Conservation (phyloP, 2,113 vertebrate species). For the Machaerirhynchus nigripectus region DNA sequence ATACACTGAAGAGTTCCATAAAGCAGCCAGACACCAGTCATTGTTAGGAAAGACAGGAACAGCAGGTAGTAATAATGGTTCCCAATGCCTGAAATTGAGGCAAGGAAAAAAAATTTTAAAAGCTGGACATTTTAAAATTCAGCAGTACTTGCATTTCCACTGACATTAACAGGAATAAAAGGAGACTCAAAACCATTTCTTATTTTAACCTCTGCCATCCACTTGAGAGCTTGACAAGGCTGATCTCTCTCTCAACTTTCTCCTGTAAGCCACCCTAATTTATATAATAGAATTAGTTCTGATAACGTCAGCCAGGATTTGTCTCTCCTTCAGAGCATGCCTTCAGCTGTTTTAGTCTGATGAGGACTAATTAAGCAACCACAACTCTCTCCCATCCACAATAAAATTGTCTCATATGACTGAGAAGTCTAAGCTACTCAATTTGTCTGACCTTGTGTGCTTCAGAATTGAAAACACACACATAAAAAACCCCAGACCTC, state of each 20-base stretch:
- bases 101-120: not conserved
- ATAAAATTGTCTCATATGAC: not conserved
- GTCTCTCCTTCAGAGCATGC: not conserved
- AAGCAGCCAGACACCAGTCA: constrained; percentile 81
- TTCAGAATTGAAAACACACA: not conserved
- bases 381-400: not conserved
- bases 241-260: not conserved
- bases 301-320: not conserved
- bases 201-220: not conserved
- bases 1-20: constrained; percentile 84
- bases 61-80: constrained; percentile 89
- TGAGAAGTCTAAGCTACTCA: not conserved
- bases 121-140: not conserved
- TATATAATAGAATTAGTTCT: not conserved
- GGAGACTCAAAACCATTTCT: not conserved
- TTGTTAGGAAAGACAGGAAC: constrained; percentile 78
- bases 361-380: not conserved
- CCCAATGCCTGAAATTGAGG: constrained; percentile 78
- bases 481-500: accelerated
- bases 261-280: not conserved
- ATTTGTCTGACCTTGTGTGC: not conserved
- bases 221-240: not conserved
- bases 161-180: not conserved
- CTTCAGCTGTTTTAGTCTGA: not conserved
- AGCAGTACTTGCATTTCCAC: not conserved